Evolutionary conservation across 1,140 invertebrate genomes (phyloP), one percentile per base, ranked within the genome.

Genomic region (Whitmania pigra): DNA sequence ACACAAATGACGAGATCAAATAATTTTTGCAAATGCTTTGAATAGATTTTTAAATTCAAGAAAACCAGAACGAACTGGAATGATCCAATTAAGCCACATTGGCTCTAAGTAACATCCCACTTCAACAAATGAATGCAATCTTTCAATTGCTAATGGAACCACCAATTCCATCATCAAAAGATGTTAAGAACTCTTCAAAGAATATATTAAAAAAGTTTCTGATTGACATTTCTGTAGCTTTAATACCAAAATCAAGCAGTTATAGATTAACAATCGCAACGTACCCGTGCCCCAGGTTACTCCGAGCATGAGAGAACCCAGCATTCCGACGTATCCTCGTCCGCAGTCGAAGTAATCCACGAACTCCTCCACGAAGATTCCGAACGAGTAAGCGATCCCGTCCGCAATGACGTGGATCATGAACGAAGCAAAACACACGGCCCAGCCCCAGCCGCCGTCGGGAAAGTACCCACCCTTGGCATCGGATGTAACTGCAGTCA

Each of bases 391-490:
- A 9, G 80, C 77, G 67, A 85, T 79, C 15, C 95, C 95, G 80
- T 99, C 95, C n/a, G 97, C 92, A 74, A 98, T 91, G 84, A 98
- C 89, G 86, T 98, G 97, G 81, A 93, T 95, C 87, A 97, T 88
- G 82, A 99, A 99, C 13, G 91, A 94, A 63, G 92, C 93, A 76
- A 94, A 88, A 40, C 97, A 94, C 74, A 98, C 89, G 80, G 94
- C 87, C 93, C 93, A 96, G 1, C 92, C 93, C 80, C 91, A 93
- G 15, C 80, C 80, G 15, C 73, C 73, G 43, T 74, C 73, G 17
- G 73, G 73, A 13, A 49, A 49, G 43, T 49, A 49, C 15, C 43
- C 43, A 17, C 11, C 43, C 13, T 49, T 20, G 63, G 72, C 31
- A 49, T 72, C 20, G 53, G 72, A 49, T 17, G 43, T 49, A 49